Evolutionary conservation across 2,797 vertebrate genomes (phyloP).

Genomic region (Clarias pachynema): DNA sequence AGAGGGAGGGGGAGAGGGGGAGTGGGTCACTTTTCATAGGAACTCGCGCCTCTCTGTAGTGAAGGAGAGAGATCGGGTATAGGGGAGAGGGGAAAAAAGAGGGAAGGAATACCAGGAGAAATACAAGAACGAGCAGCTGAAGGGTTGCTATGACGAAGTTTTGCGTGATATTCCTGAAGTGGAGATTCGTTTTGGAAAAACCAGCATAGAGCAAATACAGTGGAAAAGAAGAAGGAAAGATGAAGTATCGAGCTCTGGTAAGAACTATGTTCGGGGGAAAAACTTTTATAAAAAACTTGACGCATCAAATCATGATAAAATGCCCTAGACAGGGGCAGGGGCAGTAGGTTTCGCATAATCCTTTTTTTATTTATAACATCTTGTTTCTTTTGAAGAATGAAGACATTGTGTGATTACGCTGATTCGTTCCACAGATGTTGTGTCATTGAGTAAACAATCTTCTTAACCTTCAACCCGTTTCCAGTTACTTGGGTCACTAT

Average conservation of each 20-base stretch:
- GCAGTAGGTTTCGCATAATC: neutral
- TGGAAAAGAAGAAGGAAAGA: constrained; percentile 54
- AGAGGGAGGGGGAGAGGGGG: constrained; percentile 42
- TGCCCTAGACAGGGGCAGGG: neutral
- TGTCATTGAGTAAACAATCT: neutral
- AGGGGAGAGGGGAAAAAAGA: constrained; percentile 33
- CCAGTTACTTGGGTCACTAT: neutral
- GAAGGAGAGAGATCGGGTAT: constrained; percentile 45
- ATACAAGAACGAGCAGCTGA: constrained; percentile 70
- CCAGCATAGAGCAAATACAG: constrained; percentile 26
- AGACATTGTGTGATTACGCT: neutral
- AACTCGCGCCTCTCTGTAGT: constrained; percentile 63
- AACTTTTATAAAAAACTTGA: neutral
- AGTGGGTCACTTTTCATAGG: constrained; percentile 68
- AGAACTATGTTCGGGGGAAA: constrained; percentile 52
- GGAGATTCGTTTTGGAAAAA: constrained; percentile 38
- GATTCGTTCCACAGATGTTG: neutral
- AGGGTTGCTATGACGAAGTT: constrained; percentile 72
- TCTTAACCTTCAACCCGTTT: neutral
- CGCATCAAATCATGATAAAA: neutral
- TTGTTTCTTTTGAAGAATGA: neutral
- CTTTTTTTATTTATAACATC: neutral
- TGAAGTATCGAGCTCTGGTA: constrained; percentile 78
- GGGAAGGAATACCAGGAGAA: constrained; percentile 65
- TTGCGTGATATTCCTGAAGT: constrained; percentile 56